These are phyloP conservation scores for Garrulus glandarius DNA, from an alignment of 2,797 vertebrate species.

Conservation along the genomic window DNA sequence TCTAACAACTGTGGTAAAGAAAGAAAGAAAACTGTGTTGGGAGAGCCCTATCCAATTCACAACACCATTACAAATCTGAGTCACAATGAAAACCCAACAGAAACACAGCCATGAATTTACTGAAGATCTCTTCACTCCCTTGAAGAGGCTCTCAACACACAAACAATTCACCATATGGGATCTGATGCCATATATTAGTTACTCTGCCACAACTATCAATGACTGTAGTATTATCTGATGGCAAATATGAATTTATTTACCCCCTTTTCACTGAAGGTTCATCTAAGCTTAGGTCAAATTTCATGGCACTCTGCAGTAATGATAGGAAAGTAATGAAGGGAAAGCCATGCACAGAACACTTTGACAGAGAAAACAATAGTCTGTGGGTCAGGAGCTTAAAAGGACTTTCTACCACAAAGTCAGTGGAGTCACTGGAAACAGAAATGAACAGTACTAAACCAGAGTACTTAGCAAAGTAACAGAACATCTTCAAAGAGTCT, in stretches of 20 bases:
- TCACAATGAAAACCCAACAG: not conserved
- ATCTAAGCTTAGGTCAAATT: not conserved
- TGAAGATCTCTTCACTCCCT: not conserved
- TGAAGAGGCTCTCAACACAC: not conserved
- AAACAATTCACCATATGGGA: not conserved
- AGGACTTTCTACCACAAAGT: not conserved
- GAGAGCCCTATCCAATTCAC: not conserved
- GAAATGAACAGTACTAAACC: not conserved
- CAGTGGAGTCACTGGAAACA: not conserved
- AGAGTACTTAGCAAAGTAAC: not conserved
- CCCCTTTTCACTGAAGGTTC: not conserved
- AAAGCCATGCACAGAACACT: fast-evolving
- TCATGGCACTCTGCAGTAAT: not conserved
- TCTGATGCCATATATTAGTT: not conserved
- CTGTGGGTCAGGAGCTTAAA: not conserved
- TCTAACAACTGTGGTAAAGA: not conserved
- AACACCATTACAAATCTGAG: not conserved
- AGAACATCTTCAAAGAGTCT: not conserved
- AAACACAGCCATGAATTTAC: not conserved
- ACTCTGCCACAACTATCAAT: not conserved
- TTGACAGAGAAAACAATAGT: not conserved
- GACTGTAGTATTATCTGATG: not conserved
- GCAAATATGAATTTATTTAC: not conserved
- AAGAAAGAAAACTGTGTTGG: not conserved
- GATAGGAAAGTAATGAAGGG: not conserved